Evolutionary conservation across 2,797 vertebrate species (phyloP).

Genomic region (Myotis myotis): DNA sequence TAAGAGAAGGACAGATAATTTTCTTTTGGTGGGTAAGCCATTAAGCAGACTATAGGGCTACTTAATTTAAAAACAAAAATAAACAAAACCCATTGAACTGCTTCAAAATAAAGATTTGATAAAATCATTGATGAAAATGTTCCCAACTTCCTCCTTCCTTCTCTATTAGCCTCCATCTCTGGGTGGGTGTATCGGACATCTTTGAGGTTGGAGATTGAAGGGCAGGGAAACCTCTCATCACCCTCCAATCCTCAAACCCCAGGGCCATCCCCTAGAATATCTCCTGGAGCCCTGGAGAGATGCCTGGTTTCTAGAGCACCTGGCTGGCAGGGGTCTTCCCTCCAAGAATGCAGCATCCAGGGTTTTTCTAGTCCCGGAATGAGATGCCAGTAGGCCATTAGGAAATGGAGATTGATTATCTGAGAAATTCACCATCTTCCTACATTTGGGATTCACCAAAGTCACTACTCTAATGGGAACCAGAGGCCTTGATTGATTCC

Average conservation of each 20-base stretch:
- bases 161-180: constrained; percentile 57
- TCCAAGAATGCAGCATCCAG: constrained; percentile 72
- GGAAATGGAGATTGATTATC: constrained; percentile 81
- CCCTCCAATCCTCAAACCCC: constrained; percentile 58
- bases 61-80: constrained; percentile 36
- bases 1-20: neutral
- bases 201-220: constrained; percentile 88
- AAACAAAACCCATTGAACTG: neutral
- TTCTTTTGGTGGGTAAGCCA: constrained; percentile 6
- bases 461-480: constrained; percentile 76
- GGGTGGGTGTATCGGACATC: constrained; percentile 74
- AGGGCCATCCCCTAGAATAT: constrained; percentile 61
- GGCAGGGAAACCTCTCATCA: constrained; percentile 74
- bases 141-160: neutral
- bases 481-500: constrained; percentile 79
- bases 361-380: constrained; percentile 65
- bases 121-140: constrained; percentile 74
- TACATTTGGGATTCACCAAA: constrained; percentile 77
- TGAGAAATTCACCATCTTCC: constrained; percentile 82
- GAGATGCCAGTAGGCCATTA: constrained; percentile 73
- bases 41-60: constrained; percentile 42
- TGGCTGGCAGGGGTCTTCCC: constrained; percentile 68
- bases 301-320: constrained; percentile 76
- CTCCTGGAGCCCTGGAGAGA: constrained; percentile 58
- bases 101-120: constrained; percentile 66